These are phyloP conservation scores for Euphydryas editha DNA, from an alignment of 2,888 invertebrate genomes.

Conservation along the genomic window DNA sequence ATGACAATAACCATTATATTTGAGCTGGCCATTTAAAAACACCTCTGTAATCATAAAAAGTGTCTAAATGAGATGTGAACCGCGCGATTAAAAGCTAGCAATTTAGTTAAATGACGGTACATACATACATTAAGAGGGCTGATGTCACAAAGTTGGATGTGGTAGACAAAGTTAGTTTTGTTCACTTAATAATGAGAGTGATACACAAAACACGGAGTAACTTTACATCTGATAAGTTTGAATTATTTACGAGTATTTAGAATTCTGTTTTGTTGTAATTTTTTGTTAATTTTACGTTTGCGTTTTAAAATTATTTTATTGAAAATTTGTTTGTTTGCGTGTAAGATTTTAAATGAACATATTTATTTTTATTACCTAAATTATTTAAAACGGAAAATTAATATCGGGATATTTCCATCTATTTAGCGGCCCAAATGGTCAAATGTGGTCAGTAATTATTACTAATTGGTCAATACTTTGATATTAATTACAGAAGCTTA, in stretches of 20 bases:
- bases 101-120: constrained; percentile 63
- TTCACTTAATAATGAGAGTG: constrained; percentile 22
- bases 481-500: too few relatives aligned
- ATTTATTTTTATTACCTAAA: too few relatives aligned
- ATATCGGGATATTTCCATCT: too few relatives aligned
- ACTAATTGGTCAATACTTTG: too few relatives aligned
- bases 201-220: constrained; percentile 5
- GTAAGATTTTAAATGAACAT: too few relatives aligned
- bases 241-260: neutral
- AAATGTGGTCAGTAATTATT: too few relatives aligned
- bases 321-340: neutral
- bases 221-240: neutral
- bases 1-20: constrained; percentile 32
- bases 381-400: too few relatives aligned
- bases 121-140: constrained; percentile 50
- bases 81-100: constrained; percentile 66
- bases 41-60: constrained; percentile 61
- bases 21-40: constrained; percentile 35
- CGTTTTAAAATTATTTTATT: neutral
- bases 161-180: constrained; percentile 32
- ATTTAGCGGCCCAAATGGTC: too few relatives aligned
- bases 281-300: neutral
- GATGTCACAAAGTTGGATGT: constrained; percentile 33
- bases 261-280: neutral
- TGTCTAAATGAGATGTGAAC: constrained; percentile 71